Percentiles rank a stretch among this genome's conserved stretches.
Evolutionary conservation across 2,113 vertebrate genomes (phyloP).

Genomic region (Lota lota): DNA sequence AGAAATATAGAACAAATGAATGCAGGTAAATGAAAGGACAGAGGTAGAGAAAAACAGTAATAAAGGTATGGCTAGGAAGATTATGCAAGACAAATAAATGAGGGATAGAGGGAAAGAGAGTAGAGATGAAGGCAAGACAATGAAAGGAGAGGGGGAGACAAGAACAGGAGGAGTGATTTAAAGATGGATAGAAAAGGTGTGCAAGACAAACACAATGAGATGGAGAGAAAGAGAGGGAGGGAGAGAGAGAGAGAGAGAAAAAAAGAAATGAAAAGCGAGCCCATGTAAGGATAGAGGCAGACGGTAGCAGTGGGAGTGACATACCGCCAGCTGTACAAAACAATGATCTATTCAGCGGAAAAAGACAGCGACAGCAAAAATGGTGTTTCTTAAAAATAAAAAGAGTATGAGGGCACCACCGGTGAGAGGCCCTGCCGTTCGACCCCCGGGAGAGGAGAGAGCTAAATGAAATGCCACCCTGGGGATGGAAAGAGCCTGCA

Average conservation of each 20-base stretch:
- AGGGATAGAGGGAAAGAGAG: not conserved
- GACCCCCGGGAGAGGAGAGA: conserved; percentile 36
- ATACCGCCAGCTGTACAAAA: too few relatives aligned
- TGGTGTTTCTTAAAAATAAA: too few relatives aligned
- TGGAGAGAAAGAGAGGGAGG: too few relatives aligned
- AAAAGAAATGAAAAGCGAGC: not conserved
- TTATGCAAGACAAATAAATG: not conserved
- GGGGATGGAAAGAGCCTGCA: conserved; percentile 27
- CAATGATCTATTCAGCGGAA: not conserved
- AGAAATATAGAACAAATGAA: not conserved
- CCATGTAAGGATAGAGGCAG: not conserved
- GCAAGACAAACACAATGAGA: not conserved
- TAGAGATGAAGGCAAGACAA: not conserved
- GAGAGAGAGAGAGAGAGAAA: not conserved
- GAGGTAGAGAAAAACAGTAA: not conserved
- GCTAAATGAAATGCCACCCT: conserved; percentile 69
- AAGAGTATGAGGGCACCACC: too few relatives aligned
- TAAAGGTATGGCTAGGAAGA: not conserved
- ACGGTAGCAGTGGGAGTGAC: not conserved
- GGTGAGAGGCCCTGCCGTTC: too few relatives aligned
- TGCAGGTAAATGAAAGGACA: not conserved
- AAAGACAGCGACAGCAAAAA: conserved; percentile 2
- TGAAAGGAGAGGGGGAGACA: not conserved
- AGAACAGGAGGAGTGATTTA: not conserved
- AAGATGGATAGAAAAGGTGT: not conserved